These are phyloP conservation scores for Lycopodina hypogea DNA, from an alignment of 37 sponge, comb jelly and placozoan genomes.

Conservation along the genomic window DNA sequence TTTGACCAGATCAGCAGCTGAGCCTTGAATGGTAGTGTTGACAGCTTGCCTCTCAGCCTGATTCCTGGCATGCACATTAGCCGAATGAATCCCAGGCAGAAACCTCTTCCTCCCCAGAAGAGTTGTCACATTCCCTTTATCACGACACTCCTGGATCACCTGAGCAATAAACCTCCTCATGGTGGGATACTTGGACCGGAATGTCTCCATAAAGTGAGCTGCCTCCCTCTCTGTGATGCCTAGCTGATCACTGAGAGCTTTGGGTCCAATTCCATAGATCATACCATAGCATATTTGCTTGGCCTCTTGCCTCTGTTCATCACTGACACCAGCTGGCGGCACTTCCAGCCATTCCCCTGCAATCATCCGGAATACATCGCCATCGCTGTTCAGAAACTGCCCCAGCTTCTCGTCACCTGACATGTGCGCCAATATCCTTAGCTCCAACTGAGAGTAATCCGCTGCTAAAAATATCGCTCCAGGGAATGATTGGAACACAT, in stretches of 20 bases:
- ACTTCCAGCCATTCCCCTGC: conserved; percentile 81
- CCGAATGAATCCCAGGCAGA: conserved; percentile 73
- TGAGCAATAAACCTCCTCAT: conserved; percentile 66
- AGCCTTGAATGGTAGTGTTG: conserved; percentile 93
- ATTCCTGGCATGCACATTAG: conserved; percentile 39
- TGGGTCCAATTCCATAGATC: conserved; percentile 93
- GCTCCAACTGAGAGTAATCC: conserved; percentile 95
- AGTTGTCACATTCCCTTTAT: conserved; percentile 75
- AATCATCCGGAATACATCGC: conserved; percentile 92
- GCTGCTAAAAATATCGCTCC: conserved; percentile 82
- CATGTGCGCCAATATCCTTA: conserved; percentile 90
- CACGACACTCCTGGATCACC: conserved; percentile 63
- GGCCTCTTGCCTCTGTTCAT: conserved; percentile 77
- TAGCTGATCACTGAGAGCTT: conserved; percentile 80
- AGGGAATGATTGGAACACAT: conserved; percentile 69
- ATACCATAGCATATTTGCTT: conserved; percentile 98
- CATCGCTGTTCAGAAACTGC: conserved; percentile 66
- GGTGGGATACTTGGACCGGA: conserved; percentile 75
- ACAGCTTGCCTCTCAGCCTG: conserved; percentile 94
- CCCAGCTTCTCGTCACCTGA: conserved; percentile 73
- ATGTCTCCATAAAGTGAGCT: conserved; percentile 80
- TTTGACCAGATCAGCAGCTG: conserved; percentile 96
- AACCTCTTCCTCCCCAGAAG: conserved; percentile 75
- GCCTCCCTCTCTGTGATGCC: conserved; percentile 80
- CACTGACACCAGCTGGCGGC: conserved; percentile 46